Evolutionary conservation across 2,113 vertebrate genomes (phyloP), one percentile per base, ranked within the genome.

Genomic region (Odontophorus gujanensis): DNA sequence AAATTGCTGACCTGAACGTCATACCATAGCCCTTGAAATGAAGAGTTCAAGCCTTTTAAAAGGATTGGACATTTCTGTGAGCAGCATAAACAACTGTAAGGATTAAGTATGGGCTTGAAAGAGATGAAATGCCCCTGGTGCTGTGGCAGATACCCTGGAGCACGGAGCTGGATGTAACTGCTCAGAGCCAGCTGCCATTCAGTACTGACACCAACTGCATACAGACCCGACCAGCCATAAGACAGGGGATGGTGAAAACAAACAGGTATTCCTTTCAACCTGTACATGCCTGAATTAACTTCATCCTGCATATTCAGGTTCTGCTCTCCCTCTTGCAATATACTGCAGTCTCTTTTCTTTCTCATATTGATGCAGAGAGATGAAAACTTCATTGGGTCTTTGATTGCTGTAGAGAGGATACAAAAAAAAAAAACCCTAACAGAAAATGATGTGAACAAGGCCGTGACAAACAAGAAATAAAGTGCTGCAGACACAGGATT

Each of bases 111-210:
- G 5, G 6, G 14, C 58, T 78, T 43, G 20, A 62, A 91, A n/a
- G 7, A 15, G 34, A 69, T 13, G 0, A 57, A 51, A 57, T 6
- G 11, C 6, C n/a, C 47, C 57, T 1, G 0, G 45, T 87, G 30
- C 36, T 48, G 47, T 40, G 74, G 67, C 69, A 87, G 63, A 61
- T 81, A 43, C 19, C 67, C 47, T 21, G 32, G 15, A 12, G 45
- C 42, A 81, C 11, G 15, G 18, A 69, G n/a, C 32, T 13, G 6
- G 36, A 47, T 9, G 8, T 61, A 59, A 38, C 24, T 28, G 2
- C 17, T 32, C 71, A 79, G 21, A 75, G 55, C 32, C 69, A 71
- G 25, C 67, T 28, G 10, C 21, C 81, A 57, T 45, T 53, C 43
- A 38, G 30, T 11, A 45, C 3, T 24, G 32, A 68, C 68, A 85